Base-by-base conservation (phyloP, 2,797 vertebrate species). In the Glyptemys insculpta region DNA sequence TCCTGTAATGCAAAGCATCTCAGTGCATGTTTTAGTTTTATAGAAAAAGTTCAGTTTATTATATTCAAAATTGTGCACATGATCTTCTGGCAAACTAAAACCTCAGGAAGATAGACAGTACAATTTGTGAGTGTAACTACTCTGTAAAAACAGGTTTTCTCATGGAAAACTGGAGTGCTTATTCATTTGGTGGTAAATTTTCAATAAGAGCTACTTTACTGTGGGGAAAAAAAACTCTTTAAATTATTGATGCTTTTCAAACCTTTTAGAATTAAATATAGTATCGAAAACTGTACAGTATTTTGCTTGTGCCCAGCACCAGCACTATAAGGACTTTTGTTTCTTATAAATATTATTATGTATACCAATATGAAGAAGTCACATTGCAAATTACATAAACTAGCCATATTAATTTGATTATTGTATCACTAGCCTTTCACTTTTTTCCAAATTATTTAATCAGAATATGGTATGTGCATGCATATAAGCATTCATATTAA, bases 1-100 rank as follows among this genome's bases (percentile, higher is more conserved):
- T 97, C 72, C 87, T 96, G 62, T 88, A 97, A 95, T 15, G 4
- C 21, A 96, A 91, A 97, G 92, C 82, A 96, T 96, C 94, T 94
- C 57, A 84, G 31, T 90, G n/a, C 81, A 37, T 90, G 50, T 91
- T 97, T 23, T 52, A 85, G 2, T 93, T 62, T 68, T 72, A 44
- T 25, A 86, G 23, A 89, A 86, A 94, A 96, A 88, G 3, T 89
- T 95, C 12, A 57, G 31, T 93, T 93, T 95, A 74, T 59, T 83
- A 44, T 80, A 62, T 85, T 89, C 56, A 93, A 91, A 95, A 89
- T 68, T 68, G 89, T 81, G 7, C 52, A 41, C 81, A 81, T 57
- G 41, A 81, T 54, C 68, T 59, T 27, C 68, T 91, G 65, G 44
- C 47, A 91, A 31, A 52, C 68, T 79, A 78, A 79, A 68, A 86